Evolutionary conservation across 2,888 invertebrate genomes (phyloP), one percentile per base, ranked within the genome.

Genomic region (Tolmerus cingulatus): DNA sequence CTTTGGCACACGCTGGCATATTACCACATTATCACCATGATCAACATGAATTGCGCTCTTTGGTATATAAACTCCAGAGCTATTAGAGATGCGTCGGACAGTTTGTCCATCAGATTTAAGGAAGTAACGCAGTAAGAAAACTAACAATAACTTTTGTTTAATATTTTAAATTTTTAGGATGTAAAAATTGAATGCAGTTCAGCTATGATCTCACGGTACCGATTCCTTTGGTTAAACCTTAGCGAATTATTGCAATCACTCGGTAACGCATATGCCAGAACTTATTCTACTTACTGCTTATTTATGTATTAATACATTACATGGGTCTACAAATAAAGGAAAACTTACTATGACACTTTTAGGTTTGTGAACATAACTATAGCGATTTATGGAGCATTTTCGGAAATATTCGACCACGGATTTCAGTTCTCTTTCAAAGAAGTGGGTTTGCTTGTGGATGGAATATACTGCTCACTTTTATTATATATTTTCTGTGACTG

Each of bases 31-130:
- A 94, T 95, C 57, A 95, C 94, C 0, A 95, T 95, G 94, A 94
- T 95, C 86, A 95, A 95, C 89, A 95, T 95, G 95, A 95, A 95
- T 90, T 95, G 95, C 88, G 95, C 95, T 0, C 92, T 95, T 1
- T 95, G 95, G 95, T 95, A 94, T 90, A 95, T 95, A 87, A 95
- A 95, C 90, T 95, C 95, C 89, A 93, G 94, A 90, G 95, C 94
- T 1, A 94, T 95, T 88, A 94, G 94, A 89, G 94, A 94, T 84
- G 95, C 95, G 0, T 94, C 94, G 30, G 93, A 93, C 89, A 93
- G 94, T 86, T 92, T 94, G 1, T 93, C 94, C 0, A 92, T 93
- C 86, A 93, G 93, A 89, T 94, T 94, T 89, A 91, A 92, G 40
- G 92, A 91, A 92, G 66, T 23, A 66, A 66, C 14, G 1, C 19